Base-by-base conservation (phyloP, 2,888 invertebrate species). In the Caenorhabditis drosophilae region DNA sequence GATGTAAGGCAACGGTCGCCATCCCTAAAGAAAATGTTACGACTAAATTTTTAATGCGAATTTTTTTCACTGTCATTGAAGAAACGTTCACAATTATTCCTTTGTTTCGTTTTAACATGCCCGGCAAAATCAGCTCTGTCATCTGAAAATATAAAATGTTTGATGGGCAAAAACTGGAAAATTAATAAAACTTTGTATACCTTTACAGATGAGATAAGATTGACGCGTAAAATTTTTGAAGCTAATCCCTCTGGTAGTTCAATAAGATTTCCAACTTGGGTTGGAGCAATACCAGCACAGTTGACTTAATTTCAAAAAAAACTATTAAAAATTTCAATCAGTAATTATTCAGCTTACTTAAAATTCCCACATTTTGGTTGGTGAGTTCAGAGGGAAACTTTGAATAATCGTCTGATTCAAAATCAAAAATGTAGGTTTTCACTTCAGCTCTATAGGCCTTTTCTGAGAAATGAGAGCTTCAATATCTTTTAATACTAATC, bases 21-120 rank as follows among this genome's bases (percentile, higher is more conserved):
- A 82, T 12, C 81, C 78, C 80, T 80, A 48, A 50, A 78, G 52
- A 15, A 6, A 6, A 15, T 2, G 16, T 44, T 44, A 16, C 4
- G 45, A 44, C 4, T 47, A 11, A 31, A 16, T 18, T 27, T 11
- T 35, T n/a, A n/a, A n/a, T n/a, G n/a, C n/a, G n/a, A n/a, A n/a
- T n/a, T n/a, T n/a, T n/a, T n/a, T n/a, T n/a, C n/a, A 78, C 79
- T 16, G 80, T 81, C 68, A 82, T 78, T 1, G 82, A 82, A 3
- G 81, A 75, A 9, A 82, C 67, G 49, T 79, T 83, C n/a, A 83
- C 78, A 46, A 83, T 70, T 38, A 78, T 67, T 31, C 83, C 83
- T n/a, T 51, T 45, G 26, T 82, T 75, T 18, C 77, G 67, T 38
- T 80, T 55, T 7, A 77, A 40, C 81, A 83, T 83, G 25, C 79